Evolutionary conservation across 2,113 vertebrate genomes (phyloP), one percentile per base, ranked within the genome.

Genomic region (Halcyon senegalensis): DNA sequence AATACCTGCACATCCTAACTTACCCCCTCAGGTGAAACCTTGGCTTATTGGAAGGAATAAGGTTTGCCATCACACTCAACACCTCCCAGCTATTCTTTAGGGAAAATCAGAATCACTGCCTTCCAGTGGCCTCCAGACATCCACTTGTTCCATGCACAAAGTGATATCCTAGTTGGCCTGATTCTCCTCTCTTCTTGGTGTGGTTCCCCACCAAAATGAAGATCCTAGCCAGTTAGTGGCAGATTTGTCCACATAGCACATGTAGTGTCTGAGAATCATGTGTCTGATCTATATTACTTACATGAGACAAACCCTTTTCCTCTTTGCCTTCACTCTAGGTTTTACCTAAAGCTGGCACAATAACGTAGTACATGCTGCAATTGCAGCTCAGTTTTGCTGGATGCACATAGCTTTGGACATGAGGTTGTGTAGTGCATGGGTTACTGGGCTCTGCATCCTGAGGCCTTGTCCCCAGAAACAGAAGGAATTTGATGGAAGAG

Each of bases 381-480:
- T 62, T 66, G 46, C 16, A 55, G 27, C 25, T 82, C 72, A 11
- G 23, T 94, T 87, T 82, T 81, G 15, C 51, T 43, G 16, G 6
- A 2, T 63, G 16, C n/a, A 9, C 16, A 4, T 25, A 72, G 28
- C 31, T 87, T 55, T 46, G 31, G 23, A 7, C 16, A 25, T 25
- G 43, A 55, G 1, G 7, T 16, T 59, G 14, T 16, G 1, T 28
- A 43, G n/a, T 25, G 20, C 16, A 51, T 21, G 16, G 3, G 5
- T 66, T 81, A 41, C 18, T 48, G 10, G 17, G 2, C 11, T 84
- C 13, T 73, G 5, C 37, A 16, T 55, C 50, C 9, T 31, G 50
- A 92, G 10, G 31, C 5, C 13, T 60, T 33, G 68, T 5, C 10
- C 8, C 7, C 9, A 64, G 13, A 70, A 51, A n/a, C 9, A 44